Conservation (phyloP, 2,797 vertebrate species). For the Pygocentrus nattereri region DNA sequence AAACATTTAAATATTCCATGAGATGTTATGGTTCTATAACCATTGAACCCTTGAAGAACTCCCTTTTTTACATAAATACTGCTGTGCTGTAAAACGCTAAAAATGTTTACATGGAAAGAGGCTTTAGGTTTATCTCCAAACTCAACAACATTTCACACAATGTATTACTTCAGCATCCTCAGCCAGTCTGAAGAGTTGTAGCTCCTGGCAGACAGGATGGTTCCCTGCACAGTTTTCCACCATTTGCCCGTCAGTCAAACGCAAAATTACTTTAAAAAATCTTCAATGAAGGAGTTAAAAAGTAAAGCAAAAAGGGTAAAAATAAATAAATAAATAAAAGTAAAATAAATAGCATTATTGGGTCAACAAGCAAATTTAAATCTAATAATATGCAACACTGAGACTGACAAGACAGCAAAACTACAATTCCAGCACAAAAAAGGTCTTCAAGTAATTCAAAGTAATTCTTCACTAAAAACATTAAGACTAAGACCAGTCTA, state of each 20-base stretch:
- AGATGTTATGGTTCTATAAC: no score
- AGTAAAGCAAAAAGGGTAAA: no score
- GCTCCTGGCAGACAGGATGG: background rate
- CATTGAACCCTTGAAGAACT: no score
- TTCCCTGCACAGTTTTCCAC: background rate
- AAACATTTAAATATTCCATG: no score
- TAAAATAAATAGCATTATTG: background rate
- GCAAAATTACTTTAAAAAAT: background rate
- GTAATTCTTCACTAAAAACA: background rate
- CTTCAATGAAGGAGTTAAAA: no score
- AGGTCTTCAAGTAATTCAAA: background rate
- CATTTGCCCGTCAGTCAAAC: background rate
- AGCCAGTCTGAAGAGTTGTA: background rate
- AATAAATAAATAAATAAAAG: background rate
- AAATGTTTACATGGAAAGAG: background rate
- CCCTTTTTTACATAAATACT: no score
- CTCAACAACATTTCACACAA: background rate
- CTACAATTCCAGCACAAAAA: background rate
- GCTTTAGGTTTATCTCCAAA: background rate
- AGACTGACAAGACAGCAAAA: background rate
- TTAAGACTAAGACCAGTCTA: background rate
- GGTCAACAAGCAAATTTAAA: no score
- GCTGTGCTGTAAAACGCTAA: background rate
- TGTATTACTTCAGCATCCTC: background rate
- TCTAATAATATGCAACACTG: background rate